A percentile compares a stretch with the other conserved stretches of the same genome.
These are phyloP conservation scores for Caenorhabditis drosophilae DNA, from an alignment of 2,888 invertebrate species.

Conservation along the genomic window DNA sequence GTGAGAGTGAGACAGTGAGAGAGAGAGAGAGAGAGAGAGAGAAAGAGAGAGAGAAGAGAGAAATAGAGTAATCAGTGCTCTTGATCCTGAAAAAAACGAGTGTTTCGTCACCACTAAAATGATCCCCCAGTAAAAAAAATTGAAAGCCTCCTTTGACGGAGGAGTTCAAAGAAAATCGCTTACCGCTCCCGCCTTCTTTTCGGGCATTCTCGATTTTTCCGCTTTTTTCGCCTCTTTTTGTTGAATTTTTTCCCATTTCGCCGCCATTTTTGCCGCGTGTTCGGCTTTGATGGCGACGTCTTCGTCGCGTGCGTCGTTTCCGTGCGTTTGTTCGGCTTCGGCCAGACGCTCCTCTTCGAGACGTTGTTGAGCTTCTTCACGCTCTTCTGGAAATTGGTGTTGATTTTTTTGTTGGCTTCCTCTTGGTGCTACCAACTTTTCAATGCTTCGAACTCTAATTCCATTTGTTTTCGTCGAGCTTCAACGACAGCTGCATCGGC, in stretches of 20 bases:
- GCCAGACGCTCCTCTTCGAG: slow-evolving; percentile 59
- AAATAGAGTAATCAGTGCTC: no score
- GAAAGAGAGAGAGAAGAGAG: no score
- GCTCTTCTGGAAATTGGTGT: slow-evolving; percentile 55
- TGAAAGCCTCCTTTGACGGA: no score
- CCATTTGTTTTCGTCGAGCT: slow-evolving; percentile 69
- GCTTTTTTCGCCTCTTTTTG: slow-evolving; percentile 70
- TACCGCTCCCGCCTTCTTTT: slow-evolving; percentile 43
- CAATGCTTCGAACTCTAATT: slow-evolving; percentile 68
- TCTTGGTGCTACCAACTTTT: slow-evolving; percentile 61
- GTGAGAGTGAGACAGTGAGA: no score
- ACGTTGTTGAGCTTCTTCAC: slow-evolving; percentile 60
- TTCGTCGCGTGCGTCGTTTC: slow-evolving; percentile 43
- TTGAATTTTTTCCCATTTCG: slow-evolving; percentile 69
- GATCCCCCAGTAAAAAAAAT: background rate
- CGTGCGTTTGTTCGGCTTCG: slow-evolving; percentile 37
- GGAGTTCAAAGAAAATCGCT: no score
- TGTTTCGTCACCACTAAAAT: background rate
- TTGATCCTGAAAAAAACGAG: slow-evolving; percentile 4
- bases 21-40: no score
- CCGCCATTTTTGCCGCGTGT: slow-evolving; percentile 69
- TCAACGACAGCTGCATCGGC: slow-evolving; percentile 69
- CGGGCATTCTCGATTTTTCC: slow-evolving; percentile 66
- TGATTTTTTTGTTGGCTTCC: background rate
- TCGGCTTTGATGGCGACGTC: slow-evolving; percentile 59